Evolutionary conservation across 2,888 invertebrate species (phyloP).

Genomic region (Lasioglossum vierecki): DNA sequence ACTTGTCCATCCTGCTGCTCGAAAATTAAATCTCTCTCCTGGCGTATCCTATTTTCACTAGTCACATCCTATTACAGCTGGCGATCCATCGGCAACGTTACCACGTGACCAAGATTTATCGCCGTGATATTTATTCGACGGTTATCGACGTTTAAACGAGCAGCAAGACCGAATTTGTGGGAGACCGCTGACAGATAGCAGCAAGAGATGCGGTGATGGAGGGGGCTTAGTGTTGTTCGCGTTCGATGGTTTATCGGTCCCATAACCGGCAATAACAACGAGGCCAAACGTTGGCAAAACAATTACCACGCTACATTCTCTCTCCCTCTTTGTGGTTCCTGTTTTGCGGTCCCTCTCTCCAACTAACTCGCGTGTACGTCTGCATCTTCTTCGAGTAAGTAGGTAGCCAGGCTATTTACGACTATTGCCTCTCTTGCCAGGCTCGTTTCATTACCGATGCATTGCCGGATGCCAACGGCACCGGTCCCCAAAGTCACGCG

Average conservation of each 20-base stretch:
- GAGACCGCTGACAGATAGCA: slow-evolving; percentile 23
- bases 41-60: not conserved
- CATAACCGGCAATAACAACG: slow-evolving; percentile 60
- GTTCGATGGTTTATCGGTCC: not conserved
- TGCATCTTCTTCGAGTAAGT: slow-evolving; percentile 66
- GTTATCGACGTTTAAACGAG: slow-evolving; percentile 14
- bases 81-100: not conserved
- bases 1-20: not conserved
- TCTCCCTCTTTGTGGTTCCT: not conserved
- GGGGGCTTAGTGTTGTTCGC: not conserved
- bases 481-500: slow-evolving; percentile 76
- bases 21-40: not conserved
- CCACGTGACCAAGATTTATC: not conserved
- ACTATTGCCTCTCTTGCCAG: slow-evolving; percentile 70
- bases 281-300: slow-evolving; percentile 68
- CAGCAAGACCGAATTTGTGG: not conserved
- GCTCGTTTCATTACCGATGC: slow-evolving; percentile 77
- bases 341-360: not conserved
- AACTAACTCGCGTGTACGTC: not conserved
- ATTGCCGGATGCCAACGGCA: slow-evolving; percentile 73
- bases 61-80: not conserved
- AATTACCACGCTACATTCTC: slow-evolving; percentile 70
- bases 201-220: not conserved
- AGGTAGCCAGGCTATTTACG: slow-evolving; percentile 77
- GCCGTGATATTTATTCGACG: not conserved